Base-by-base conservation (phyloP, 2,797 vertebrate species). In the Pipistrellus pipistrellus region DNA sequence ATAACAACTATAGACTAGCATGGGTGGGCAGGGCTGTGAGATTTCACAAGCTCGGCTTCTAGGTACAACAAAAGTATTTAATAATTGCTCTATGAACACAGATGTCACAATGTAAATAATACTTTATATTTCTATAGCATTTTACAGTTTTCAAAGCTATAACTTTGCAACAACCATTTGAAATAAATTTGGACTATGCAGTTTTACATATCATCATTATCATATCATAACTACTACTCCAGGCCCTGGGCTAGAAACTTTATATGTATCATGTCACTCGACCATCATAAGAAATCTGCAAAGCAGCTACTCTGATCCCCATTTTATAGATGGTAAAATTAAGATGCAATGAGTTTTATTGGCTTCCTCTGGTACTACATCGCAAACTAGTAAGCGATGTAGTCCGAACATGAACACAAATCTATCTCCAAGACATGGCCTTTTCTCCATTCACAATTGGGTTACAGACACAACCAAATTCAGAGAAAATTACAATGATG, bases 101-200 rank as follows among this genome's bases (percentile, higher is more conserved):
- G 5, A 95, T 57, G 8, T 27, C 92, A 17, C 27, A 62, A 82
- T 76, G 51, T 82, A 95, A 85, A 46, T 68, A 87, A 73, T 55
- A 44, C 0, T 17, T 90, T 85, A 48, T 71, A n/a, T 35, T 83
- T 82, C 57, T 15, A 57, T 13, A 94, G 32, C 10, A 87, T 53
- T 72, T 91, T 15, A 9, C 38, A 57, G 38, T 86, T 92, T 95
- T 91, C 71, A 88, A 90, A 93, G 17, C 14, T 71, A 73, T 32
- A 48, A 12, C 69, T 23, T 88, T 25, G 77, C 30, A 57, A 81
- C 23, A 78, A 73, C 4, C 20, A 90, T 48, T 64, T 68, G 13
- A 91, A 94, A 18, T 62, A 85, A 38, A 8, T 11, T 41, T 62
- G 17, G 89, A 88, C 48, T 68, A 64, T 10, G 9, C 11, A 12